A percentile compares a stretch with the other conserved stretches of the same genome.
Evolutionary conservation across 1,140 invertebrate species (phyloP).

Genomic region (Lepidurus couesii): DNA sequence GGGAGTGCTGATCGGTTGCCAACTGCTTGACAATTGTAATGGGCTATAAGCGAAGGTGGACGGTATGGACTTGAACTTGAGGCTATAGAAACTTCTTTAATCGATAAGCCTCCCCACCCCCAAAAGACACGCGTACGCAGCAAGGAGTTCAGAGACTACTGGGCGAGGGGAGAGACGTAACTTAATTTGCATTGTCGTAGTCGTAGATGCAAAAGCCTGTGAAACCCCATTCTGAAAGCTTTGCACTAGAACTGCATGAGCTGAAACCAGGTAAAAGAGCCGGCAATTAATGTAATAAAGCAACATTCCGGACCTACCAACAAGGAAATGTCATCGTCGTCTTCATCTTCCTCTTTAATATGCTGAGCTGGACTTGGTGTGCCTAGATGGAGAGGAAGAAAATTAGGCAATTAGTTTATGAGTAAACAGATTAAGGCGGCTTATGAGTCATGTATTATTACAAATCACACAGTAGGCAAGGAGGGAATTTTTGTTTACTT

Average conservation of each 20-base stretch:
- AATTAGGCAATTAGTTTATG: neutral
- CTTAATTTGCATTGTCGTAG: neutral
- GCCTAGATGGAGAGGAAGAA: neutral
- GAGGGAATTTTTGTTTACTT: neutral
- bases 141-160: neutral
- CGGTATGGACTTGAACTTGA: neutral
- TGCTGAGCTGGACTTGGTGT: neutral
- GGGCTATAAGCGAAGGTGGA: neutral
- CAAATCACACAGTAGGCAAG: neutral
- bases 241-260: neutral
- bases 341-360: neutral
- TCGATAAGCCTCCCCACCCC: neutral
- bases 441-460: neutral
- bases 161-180: neutral
- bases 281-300: neutral
- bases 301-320: neutral
- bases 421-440: neutral
- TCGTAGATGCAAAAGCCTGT: neutral
- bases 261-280: neutral
- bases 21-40: neutral
- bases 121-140: neutral
- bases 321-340: conserved; percentile 2
- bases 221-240: neutral
- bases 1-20: neutral
- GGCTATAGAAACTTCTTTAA: neutral